phyloP scores from a whole-genome alignment of 2,797 vertebrate species.

The Cryptoblepharus egeriae region DNA sequence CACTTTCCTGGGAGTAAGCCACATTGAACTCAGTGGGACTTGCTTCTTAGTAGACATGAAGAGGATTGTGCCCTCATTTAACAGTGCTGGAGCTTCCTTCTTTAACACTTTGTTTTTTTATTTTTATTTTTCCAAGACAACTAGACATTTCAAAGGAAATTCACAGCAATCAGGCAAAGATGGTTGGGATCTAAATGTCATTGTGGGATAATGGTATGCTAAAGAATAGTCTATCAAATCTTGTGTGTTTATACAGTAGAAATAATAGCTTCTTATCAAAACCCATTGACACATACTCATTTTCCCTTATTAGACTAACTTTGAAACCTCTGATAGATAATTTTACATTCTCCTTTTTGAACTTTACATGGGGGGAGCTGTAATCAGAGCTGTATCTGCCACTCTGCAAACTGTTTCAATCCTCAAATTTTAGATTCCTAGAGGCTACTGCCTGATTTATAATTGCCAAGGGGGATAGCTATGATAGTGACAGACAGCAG shows the following conservation, averaged over 20 bases:
- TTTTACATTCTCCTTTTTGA: constrained; percentile 27
- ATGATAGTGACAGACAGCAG: no score
- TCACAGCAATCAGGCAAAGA: constrained; percentile 15
- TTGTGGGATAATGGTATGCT: constrained; percentile 13
- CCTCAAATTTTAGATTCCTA: no score
- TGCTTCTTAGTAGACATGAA: no score
- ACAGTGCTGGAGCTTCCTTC: background rate
- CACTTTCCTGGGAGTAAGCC: no score
- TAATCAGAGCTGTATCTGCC: background rate
- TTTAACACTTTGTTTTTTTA: background rate
- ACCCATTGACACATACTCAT: constrained; percentile 46
- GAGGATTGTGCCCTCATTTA: no score
- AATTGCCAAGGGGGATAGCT: no score
- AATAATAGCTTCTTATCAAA: constrained; percentile 56
- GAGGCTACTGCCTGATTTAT: no score
- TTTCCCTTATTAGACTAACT: constrained; percentile 32
- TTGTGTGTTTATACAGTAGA: constrained; percentile 17
- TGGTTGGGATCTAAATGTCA: constrained; percentile 37
- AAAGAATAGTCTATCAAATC: constrained; percentile 28
- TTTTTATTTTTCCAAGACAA: background rate
- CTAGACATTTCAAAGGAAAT: background rate
- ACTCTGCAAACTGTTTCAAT: no score
- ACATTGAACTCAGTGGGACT: no score
- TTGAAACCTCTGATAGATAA: constrained; percentile 19
- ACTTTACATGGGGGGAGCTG: background rate